Evolutionary conservation across 2,797 vertebrate genomes (phyloP).

Genomic region (Scleropages formosus): DNA sequence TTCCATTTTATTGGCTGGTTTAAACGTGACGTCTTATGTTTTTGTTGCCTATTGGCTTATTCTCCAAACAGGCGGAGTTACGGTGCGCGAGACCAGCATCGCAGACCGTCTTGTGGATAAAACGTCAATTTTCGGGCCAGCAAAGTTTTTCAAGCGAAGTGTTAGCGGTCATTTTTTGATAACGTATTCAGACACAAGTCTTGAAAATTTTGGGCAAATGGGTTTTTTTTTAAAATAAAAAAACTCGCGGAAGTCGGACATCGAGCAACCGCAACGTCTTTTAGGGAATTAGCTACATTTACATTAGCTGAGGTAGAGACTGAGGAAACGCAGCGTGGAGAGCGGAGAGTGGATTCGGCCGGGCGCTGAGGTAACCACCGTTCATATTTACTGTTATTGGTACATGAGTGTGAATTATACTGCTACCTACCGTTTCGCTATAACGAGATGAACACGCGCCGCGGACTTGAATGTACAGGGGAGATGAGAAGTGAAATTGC

Average conservation of each 20-base stretch:
- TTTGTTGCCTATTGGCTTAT: background rate
- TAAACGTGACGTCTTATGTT: background rate
- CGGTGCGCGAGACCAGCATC: background rate
- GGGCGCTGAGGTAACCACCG: constrained; percentile 12
- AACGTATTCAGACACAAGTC: background rate
- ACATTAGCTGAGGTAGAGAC: background rate
- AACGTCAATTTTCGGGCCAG: constrained; percentile 27
- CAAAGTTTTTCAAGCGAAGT: constrained; percentile 7
- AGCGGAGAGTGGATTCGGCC: constrained; percentile 11
- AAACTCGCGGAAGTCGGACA: too few relatives aligned
- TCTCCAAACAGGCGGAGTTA: constrained; percentile 13
- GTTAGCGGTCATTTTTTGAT: too few relatives aligned
- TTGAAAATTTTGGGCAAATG: background rate
- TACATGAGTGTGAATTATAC: background rate
- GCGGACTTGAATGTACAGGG: too few relatives aligned
- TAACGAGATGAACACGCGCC: too few relatives aligned
- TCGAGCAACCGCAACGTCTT: background rate
- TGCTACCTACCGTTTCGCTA: too few relatives aligned
- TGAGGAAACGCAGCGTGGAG: too few relatives aligned
- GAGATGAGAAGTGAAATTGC: too few relatives aligned
- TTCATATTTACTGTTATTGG: too few relatives aligned
- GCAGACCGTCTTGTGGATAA: constrained; percentile 23
- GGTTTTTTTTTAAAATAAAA: background rate
- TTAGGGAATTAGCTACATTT: background rate
- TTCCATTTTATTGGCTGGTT: background rate